These are phyloP conservation scores for Myrmophylax atrothorax DNA, from an alignment of 2,113 vertebrate species.

Conservation along the genomic window DNA sequence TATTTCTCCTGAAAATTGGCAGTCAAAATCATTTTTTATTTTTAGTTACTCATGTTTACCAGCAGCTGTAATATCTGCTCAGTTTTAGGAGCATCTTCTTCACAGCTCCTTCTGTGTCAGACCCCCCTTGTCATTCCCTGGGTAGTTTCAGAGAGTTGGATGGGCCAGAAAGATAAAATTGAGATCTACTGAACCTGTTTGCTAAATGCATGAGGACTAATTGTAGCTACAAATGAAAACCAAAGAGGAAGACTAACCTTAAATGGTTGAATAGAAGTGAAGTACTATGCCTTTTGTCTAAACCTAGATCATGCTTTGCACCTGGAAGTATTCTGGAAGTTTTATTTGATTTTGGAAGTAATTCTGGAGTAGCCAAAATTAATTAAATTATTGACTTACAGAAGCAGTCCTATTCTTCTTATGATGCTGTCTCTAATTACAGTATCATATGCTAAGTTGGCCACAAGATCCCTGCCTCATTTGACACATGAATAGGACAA, in stretches of 20 bases:
- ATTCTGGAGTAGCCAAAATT: not conserved
- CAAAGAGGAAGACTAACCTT: not conserved
- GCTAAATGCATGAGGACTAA: not conserved
- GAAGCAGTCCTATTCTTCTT: not conserved
- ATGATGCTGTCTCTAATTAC: not conserved
- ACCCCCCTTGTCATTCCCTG: not conserved
- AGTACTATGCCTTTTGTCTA: not conserved
- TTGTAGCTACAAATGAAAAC: not conserved
- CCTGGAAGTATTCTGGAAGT: not conserved
- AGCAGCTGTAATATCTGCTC: not conserved
- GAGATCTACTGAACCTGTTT: not conserved
- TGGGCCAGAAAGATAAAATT: not conserved
- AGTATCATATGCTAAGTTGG: not conserved
- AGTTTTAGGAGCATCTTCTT: not conserved
- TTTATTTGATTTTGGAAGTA: not conserved
- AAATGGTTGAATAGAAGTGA: not conserved
- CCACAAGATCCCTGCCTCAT: not conserved
- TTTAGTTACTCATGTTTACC: not conserved
- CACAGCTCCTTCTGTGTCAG: not conserved
- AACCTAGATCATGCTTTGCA: not conserved
- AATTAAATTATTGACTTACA: not conserved
- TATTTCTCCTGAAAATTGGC: conserved; percentile 1
- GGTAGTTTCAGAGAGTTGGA: not conserved
- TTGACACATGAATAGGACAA: not conserved
- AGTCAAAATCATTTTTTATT: conserved; percentile 14